Evolutionary conservation across 2,888 invertebrate genomes (phyloP).

Genomic region (Phlogophora meticulosa): DNA sequence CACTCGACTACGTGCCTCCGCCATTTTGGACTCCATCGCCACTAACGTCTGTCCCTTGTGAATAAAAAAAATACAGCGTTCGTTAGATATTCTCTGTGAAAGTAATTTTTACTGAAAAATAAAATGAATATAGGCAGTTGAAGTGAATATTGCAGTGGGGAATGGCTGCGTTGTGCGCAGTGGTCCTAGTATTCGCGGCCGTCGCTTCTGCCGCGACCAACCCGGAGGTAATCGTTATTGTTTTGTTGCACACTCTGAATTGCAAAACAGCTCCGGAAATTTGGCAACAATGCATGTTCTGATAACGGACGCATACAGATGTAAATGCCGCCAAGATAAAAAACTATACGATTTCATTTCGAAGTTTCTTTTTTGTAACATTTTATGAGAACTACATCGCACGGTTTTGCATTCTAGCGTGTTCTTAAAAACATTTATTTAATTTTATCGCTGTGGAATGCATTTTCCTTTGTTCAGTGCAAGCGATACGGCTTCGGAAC

Average conservation of each 20-base stretch:
- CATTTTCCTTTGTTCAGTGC: slow-evolving; percentile 48
- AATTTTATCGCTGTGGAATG: slow-evolving; percentile 46
- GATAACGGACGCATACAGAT: slow-evolving; percentile 58
- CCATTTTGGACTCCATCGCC: slow-evolving; percentile 42
- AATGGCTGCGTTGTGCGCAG: slow-evolving; percentile 71
- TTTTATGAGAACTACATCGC: slow-evolving; percentile 56
- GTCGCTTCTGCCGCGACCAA: slow-evolving; percentile 51
- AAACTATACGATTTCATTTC: slow-evolving; percentile 50
- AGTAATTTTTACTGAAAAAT: slow-evolving; percentile 74
- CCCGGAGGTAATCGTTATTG: slow-evolving; percentile 76
- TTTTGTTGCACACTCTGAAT: slow-evolving; percentile 64
- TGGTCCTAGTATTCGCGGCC: slow-evolving; percentile 68
- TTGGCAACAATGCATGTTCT: slow-evolving; percentile 56
- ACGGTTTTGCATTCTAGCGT: slow-evolving; percentile 42
- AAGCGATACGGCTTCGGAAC: slow-evolving; percentile 35
- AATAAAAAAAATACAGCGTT: slow-evolving; percentile 59
- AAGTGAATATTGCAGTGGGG: slow-evolving; percentile 75
- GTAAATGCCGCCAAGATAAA: slow-evolving; percentile 50
- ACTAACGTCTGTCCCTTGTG: slow-evolving; percentile 52
- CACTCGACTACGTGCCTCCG: slow-evolving; percentile 37
- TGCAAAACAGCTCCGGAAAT: slow-evolving; percentile 56
- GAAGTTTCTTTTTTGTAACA: slow-evolving; percentile 15
- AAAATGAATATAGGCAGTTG: slow-evolving; percentile 80
- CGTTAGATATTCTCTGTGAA: slow-evolving; percentile 72
- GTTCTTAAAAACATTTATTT: slow-evolving; percentile 61